phyloP scores from a whole-genome alignment of 1,140 invertebrate genomes.

The Battus philenor region DNA sequence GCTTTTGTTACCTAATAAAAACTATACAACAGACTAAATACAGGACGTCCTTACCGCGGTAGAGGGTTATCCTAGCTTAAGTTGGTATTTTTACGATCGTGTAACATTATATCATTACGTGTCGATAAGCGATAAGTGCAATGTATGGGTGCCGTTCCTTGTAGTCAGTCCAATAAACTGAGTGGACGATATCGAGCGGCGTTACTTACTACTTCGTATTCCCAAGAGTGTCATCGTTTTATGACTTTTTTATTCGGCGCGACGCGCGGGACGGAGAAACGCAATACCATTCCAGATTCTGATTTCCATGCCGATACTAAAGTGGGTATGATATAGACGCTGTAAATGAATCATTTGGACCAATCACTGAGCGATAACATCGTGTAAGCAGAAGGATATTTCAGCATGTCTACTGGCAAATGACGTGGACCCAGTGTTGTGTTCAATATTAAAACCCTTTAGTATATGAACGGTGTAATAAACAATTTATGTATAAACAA shows the following conservation, averaged over 20 bases:
- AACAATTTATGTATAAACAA: too few species aligned
- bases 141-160: constrained; percentile 50
- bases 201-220: constrained; percentile 58
- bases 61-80: constrained; percentile 17
- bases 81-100: constrained; percentile 62
- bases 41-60: neutral
- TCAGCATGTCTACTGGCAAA: too few species aligned
- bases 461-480: too few species aligned
- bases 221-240: constrained; percentile 66
- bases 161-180: constrained; percentile 60
- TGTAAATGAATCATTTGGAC: constrained; percentile 36
- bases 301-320: constrained; percentile 48
- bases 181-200: constrained; percentile 50
- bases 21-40: too few species aligned
- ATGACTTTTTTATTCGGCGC: constrained; percentile 71
- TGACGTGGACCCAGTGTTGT: too few species aligned
- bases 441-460: too few species aligned
- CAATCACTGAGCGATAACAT: constrained; percentile 24
- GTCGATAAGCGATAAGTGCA: constrained; percentile 65
- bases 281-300: constrained; percentile 60
- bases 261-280: constrained; percentile 60
- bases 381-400: constrained; percentile 5
- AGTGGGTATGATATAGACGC: constrained; percentile 33
- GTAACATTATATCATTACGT: constrained; percentile 65
- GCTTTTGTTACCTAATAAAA: too few species aligned